phyloP scores from a whole-genome alignment of 2,888 invertebrate species.

The Drosophila nr. medialis region DNA sequence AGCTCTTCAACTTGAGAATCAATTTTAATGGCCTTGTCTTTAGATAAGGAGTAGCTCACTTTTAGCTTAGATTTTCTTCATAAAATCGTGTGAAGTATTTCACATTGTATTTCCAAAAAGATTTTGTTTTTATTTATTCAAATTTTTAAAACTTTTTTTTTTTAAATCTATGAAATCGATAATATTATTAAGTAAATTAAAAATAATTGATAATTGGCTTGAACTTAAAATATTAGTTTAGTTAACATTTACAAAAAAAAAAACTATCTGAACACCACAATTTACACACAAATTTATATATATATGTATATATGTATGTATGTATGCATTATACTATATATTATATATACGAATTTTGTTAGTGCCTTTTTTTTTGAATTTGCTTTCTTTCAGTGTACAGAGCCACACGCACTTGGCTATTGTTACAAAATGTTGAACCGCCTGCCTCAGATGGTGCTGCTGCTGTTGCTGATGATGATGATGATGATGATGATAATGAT shows the following conservation, averaged over 20 bases:
- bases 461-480: neutral
- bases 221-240: neutral
- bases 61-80: neutral
- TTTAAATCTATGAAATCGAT: neutral
- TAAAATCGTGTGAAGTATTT: neutral
- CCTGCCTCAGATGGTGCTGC: constrained; percentile 21
- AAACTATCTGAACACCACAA: neutral
- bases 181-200: neutral
- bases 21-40: neutral
- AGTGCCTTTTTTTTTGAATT: neutral
- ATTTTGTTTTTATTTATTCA: neutral
- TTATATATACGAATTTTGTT: neutral
- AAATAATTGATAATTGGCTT: neutral
- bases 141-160: neutral
- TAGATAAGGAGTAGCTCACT: no score
- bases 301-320: neutral
- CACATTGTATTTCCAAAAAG: neutral
- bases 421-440: constrained; percentile 68
- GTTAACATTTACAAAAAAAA: neutral
- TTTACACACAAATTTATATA: neutral
- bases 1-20: neutral
- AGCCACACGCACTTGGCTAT: constrained; percentile 40
- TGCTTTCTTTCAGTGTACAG: constrained; percentile 1
- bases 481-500: constrained; percentile 21
- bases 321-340: no score